Evolutionary conservation across 2,113 vertebrate species (phyloP).

Genomic region (Herpetotheres cachinnans): DNA sequence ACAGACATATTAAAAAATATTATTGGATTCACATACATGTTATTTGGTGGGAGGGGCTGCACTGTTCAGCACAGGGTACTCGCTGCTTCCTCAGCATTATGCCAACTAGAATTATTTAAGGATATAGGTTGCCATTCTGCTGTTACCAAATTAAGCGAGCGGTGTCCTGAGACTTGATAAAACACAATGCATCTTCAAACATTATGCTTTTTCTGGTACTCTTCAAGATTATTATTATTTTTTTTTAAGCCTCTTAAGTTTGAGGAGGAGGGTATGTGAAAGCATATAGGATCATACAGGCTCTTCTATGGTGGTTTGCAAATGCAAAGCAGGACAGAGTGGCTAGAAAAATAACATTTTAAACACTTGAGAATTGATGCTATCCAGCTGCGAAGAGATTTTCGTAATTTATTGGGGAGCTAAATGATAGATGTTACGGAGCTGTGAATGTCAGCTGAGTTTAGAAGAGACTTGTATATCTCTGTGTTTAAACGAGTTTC

Average conservation of each 20-base stretch:
- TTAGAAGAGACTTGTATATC: background rate
- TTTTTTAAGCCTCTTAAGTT: background rate
- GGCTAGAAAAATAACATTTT: background rate
- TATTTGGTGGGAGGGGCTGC: background rate
- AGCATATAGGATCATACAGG: background rate
- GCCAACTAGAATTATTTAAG: background rate
- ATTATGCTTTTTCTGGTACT: background rate
- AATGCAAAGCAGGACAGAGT: background rate
- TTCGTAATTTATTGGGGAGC: background rate
- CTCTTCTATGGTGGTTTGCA: background rate
- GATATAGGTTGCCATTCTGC: background rate
- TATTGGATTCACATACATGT: rapidly evolving
- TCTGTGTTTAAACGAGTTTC: background rate
- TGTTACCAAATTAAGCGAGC: rapidly evolving
- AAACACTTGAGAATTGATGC: background rate
- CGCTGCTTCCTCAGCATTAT: rapidly evolving
- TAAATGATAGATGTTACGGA: background rate
- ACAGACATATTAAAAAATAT: background rate
- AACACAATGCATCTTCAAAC: background rate
- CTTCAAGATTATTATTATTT: background rate
- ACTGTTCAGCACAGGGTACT: background rate
- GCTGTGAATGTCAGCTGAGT: background rate
- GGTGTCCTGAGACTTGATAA: background rate
- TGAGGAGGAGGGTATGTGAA: background rate
- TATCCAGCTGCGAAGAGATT: background rate